Conservation (phyloP, 2,113 vertebrate species). For the Sclerurus mexicanus region DNA sequence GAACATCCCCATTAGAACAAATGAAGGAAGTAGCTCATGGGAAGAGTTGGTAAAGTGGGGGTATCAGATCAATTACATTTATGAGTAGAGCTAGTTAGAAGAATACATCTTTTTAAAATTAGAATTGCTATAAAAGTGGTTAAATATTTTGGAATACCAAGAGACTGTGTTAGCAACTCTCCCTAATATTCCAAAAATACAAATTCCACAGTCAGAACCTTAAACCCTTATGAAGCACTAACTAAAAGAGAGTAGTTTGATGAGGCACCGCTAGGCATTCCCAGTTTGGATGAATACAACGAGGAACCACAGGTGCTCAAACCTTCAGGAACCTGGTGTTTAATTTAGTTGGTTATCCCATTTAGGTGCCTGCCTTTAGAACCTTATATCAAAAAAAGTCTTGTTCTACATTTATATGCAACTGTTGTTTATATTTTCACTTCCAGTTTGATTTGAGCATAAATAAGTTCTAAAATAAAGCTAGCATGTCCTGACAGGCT, state of each 20-base stretch:
- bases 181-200: neutral
- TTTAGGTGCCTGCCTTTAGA: neutral
- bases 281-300: neutral
- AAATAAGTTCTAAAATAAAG: neutral
- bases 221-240: neutral
- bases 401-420: neutral
- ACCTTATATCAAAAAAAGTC: neutral
- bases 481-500: neutral
- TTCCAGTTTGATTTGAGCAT: neutral
- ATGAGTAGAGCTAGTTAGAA: neutral
- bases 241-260: neutral
- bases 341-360: neutral
- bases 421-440: neutral
- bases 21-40: neutral
- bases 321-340: neutral
- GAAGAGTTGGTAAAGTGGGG: neutral
- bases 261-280: neutral
- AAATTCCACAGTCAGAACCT: accelerated
- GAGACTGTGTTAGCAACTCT: accelerated
- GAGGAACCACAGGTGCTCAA: neutral
- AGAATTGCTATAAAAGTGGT: accelerated
- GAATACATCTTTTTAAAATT: neutral
- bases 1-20: neutral
- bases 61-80: neutral
- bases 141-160: neutral